Base-by-base conservation (phyloP, 2,113 vertebrate genomes). In the Oxyura jamaicensis region DNA sequence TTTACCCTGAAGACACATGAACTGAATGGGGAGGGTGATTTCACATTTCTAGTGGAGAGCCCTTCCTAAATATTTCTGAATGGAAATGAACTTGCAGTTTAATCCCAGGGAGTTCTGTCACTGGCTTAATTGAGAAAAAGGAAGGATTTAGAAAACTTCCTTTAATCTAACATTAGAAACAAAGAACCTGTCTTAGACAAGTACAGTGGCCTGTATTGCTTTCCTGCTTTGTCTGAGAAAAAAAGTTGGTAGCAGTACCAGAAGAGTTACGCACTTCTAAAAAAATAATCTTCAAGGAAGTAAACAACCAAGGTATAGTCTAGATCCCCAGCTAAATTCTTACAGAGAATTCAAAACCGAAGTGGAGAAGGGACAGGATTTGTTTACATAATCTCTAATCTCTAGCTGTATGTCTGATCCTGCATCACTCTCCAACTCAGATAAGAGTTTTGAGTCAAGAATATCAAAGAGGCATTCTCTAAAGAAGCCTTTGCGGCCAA, bases 331-430 rank as follows among this genome's bases (percentile, higher is more conserved):
- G 55, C 28, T 62, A 56, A 85, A 76, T 63, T 66, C 78, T 81
- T 77, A 41, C 28, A 73, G 28, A 92, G 81, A 69, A 88, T 22
- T 67, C 67, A 68, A 83, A 59, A 42, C 76, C 75, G 62, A 69
- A 89, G 84, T 46, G 58, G 69, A 59, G 78, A 91, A 75, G 83
- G 86, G 52, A 42, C 48, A 84, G 69, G 77, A 89, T 84, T 91
- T 92, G 33, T 95, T 95, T 91, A 60, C 5, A 22, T 77, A 80
- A 90, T 33, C 83, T 74, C 76, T 86, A 71, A 93, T 82, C 91
- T 88, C 60, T 72, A 41, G 62, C 63, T 83, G 39, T 63, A 44
- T 83, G 73, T 90, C 76, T 69, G 85, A 90, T 85, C 75, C 82
- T 33, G 17, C 88, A 72, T 91, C 76, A 20, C 65, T 73, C 80